These are phyloP conservation scores for Cerceris ruficornis DNA, from an alignment of 2,888 invertebrate genomes.

Conservation along the genomic window DNA sequence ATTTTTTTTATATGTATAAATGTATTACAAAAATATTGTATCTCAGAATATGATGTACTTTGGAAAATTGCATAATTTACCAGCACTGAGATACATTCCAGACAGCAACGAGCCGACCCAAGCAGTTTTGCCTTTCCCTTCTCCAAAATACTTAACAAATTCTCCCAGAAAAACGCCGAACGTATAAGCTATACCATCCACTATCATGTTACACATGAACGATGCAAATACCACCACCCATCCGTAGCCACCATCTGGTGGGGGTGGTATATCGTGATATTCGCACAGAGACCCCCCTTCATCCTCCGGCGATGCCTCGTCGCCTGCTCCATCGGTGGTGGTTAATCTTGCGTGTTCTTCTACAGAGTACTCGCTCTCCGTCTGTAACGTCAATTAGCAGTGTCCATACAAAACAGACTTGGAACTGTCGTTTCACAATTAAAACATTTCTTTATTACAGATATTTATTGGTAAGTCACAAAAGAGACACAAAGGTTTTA, in stretches of 20 bases:
- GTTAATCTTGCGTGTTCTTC: conserved; percentile 92
- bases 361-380: conserved; percentile 93
- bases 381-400: conserved; percentile 83
- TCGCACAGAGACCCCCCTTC: conserved; percentile 85
- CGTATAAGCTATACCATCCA: conserved; percentile 99
- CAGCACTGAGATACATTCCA: conserved; percentile 97
- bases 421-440: not conserved
- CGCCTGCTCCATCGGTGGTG: conserved; percentile 85
- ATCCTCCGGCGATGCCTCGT: conserved; percentile 84
- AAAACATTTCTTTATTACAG: not conserved
- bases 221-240: conserved; percentile 98
- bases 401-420: not conserved
- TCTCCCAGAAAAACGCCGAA: conserved; percentile 96
- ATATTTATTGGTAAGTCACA: not conserved
- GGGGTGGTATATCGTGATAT: conserved; percentile 91
- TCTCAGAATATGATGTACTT: not conserved
- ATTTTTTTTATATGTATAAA: conserved; percentile 10
- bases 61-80: conserved; percentile 81
- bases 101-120: conserved; percentile 97
- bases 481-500: not conserved
- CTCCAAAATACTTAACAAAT: conserved; percentile 91
- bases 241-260: conserved; percentile 95
- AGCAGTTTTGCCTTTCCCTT: conserved; percentile 93
- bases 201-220: conserved; percentile 98
- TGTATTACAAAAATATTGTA: not conserved